phyloP scores from a whole-genome alignment of 2,113 vertebrate genomes.

The Heterochromis multidens region DNA sequence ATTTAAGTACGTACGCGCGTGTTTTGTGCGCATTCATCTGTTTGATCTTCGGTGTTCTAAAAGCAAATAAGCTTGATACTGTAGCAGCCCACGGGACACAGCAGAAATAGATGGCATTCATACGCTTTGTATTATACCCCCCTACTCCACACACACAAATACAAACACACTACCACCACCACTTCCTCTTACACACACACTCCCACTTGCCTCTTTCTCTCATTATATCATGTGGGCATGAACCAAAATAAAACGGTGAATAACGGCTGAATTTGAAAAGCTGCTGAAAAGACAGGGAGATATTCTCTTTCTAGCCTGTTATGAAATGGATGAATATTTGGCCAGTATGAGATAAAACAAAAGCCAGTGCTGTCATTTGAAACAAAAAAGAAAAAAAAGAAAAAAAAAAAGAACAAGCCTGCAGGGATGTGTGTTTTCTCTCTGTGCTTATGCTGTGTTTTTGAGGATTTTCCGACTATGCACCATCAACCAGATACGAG shows the following conservation, averaged over 20 bases:
- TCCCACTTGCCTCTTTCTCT: conserved; percentile 49
- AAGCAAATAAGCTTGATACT: conserved; percentile 52
- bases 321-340: conserved; percentile 43
- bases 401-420: conserved; percentile 4
- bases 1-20: not conserved
- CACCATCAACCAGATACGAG: not conserved
- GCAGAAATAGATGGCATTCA: conserved; percentile 70
- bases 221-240: conserved; percentile 58
- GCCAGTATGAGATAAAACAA: conserved; percentile 25
- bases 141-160: not conserved
- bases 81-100: conserved; percentile 61
- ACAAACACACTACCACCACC: not conserved
- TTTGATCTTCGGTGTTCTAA: conserved; percentile 57
- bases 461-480: not conserved
- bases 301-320: conserved; percentile 18
- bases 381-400: conserved; percentile 11
- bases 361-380: conserved; percentile 18
- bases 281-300: conserved; percentile 20
- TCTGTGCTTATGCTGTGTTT: not conserved
- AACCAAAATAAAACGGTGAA: conserved; percentile 65
- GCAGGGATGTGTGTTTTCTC: not conserved
- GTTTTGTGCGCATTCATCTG: conserved; percentile 16
- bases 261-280: conserved; percentile 47
- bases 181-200: conserved; percentile 29
- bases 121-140: conserved; percentile 20